Evolutionary conservation across 2,888 invertebrate genomes (phyloP).

Genomic region (Eilema depressum): DNA sequence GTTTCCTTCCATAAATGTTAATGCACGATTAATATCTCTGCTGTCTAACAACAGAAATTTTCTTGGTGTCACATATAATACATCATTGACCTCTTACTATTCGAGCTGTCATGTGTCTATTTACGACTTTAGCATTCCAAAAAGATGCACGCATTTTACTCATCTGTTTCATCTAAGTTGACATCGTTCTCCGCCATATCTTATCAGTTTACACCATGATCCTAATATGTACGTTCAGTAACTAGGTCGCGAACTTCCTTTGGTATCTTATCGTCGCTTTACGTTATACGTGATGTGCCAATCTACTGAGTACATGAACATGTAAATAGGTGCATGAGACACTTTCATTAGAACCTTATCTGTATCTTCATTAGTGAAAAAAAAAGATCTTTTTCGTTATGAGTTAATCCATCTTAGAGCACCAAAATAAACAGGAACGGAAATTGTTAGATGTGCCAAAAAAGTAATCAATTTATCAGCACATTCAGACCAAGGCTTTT

Average conservation of each 20-base stretch:
- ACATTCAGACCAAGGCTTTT: too few relatives aligned
- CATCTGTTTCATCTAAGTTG: neutral
- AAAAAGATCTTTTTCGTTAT: too few relatives aligned
- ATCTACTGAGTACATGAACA: constrained; percentile 30
- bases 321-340: constrained; percentile 8
- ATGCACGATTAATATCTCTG: too few relatives aligned
- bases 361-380: neutral
- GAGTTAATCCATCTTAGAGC: too few relatives aligned
- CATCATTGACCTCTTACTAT: too few relatives aligned
- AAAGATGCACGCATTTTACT: neutral
- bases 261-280: constrained; percentile 52
- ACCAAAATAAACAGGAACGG: too few relatives aligned
- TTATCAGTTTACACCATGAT: constrained; percentile 31
- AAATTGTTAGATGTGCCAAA: too few relatives aligned
- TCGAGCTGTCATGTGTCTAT: too few relatives aligned
- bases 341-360: constrained; percentile 6
- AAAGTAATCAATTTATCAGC: too few relatives aligned
- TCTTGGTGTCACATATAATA: too few relatives aligned
- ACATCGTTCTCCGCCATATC: constrained; percentile 16
- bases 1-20: too few relatives aligned
- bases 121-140: neutral
- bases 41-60: too few relatives aligned
- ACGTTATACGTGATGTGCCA: constrained; percentile 50
- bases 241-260: constrained; percentile 56
- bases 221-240: constrained; percentile 42